Conservation (phyloP, 2,888 invertebrate species). For the Sthenelais limicola region DNA sequence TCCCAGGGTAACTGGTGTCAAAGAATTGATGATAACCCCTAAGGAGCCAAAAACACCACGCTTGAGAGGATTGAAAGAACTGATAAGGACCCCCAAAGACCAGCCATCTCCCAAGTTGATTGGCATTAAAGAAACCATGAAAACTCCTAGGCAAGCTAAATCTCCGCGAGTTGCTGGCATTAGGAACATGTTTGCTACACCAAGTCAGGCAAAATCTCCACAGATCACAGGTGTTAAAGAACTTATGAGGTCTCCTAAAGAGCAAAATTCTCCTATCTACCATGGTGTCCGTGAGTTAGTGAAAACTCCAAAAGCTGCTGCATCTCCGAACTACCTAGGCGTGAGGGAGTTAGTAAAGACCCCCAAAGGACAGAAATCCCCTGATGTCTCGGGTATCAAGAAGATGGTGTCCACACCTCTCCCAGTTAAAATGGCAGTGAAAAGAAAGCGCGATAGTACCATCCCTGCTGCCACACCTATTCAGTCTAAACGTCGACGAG, state of each 20-base stretch:
- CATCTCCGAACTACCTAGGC: slow-evolving; percentile 47
- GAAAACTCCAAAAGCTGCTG: slow-evolving; percentile 48
- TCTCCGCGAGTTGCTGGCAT: slow-evolving; percentile 47
- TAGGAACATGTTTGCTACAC: slow-evolving; percentile 48
- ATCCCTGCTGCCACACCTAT: too few species aligned
- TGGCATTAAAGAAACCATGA: slow-evolving; percentile 47
- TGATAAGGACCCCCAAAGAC: slow-evolving; percentile 51
- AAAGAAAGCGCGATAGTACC: too few species aligned
- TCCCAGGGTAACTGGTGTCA: slow-evolving; percentile 48
- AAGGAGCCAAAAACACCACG: slow-evolving; percentile 44
- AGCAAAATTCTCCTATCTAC: slow-evolving; percentile 42
- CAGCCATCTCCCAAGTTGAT: slow-evolving; percentile 38
- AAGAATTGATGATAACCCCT: slow-evolving; percentile 50
- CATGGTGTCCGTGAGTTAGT: slow-evolving; percentile 46
- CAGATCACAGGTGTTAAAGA: slow-evolving; percentile 47
- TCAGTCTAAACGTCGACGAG: background rate
- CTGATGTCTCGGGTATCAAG: slow-evolving; percentile 47
- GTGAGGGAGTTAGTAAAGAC: slow-evolving; percentile 45
- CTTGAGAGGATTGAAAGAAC: slow-evolving; percentile 45
- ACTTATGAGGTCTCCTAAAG: slow-evolving; percentile 47
- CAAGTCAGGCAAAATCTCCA: slow-evolving; percentile 45
- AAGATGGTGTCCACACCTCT: slow-evolving; percentile 21
- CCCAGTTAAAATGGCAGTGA: too few species aligned
- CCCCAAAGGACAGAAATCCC: slow-evolving; percentile 45
- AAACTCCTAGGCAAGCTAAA: slow-evolving; percentile 44